phyloP scores from a whole-genome alignment of 2,888 invertebrate genomes.

The Apotomis betuletana region DNA sequence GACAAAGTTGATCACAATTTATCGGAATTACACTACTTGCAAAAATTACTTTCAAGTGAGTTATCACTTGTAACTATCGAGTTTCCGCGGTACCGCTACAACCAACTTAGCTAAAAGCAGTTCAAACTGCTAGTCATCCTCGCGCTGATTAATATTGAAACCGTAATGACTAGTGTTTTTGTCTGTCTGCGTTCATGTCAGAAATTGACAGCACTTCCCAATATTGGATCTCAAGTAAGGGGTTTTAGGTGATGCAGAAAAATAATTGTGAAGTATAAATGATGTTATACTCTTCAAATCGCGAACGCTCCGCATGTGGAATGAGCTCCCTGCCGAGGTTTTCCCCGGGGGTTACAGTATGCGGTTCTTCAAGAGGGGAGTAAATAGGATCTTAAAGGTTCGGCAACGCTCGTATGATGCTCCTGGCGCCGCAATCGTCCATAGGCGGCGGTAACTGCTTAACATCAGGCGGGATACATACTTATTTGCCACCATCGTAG shows the following conservation, averaged over 20 bases:
- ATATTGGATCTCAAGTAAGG: constrained; percentile 13
- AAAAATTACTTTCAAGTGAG: background rate
- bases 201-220: constrained; percentile 23
- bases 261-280: background rate
- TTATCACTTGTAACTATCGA: constrained; percentile 1
- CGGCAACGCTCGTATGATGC: too few species aligned
- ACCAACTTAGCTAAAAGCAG: constrained; percentile 38
- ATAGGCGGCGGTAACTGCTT: too few species aligned
- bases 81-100: constrained; percentile 6
- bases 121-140: constrained; percentile 39
- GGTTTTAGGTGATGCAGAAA: background rate
- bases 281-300: background rate
- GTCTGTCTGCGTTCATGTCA: constrained; percentile 26
- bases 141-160: constrained; percentile 39
- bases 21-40: too few species aligned
- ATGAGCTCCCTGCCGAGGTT: too few species aligned
- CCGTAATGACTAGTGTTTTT: constrained; percentile 38
- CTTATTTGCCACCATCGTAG: too few species aligned
- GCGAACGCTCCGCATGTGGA: too few species aligned
- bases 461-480: too few species aligned
- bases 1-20: too few species aligned
- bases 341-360: too few species aligned
- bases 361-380: too few species aligned
- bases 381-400: too few species aligned
- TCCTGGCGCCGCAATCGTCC: too few species aligned